A percentile compares a stretch with the other conserved stretches of the same genome.
Evolutionary conservation across 2,113 vertebrate species (phyloP).

Genomic region (Mus musculus): GRCm39 chr12:60684001-60684500

Average conservation of each 20-base stretch:
- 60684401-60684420: too few species aligned
- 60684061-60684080: neutral
- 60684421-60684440: neutral
- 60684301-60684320: neutral
- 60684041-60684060: neutral
- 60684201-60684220: neutral
- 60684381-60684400: neutral
- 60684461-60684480: neutral
- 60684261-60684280: too few species aligned
- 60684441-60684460: neutral
- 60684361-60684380: neutral
- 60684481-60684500: neutral
- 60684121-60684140: neutral
- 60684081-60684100: neutral
- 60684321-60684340: neutral
- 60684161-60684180: neutral
- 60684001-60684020: neutral
- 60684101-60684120: neutral
- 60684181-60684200: neutral
- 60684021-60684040: neutral
- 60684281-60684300: too few species aligned
- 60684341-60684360: neutral
- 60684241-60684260: neutral
- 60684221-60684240: neutral
- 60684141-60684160: neutral